Percentiles rank a stretch among this genome's conserved stretches.
phyloP scores from a whole-genome alignment of 30 jellyfish, hydroid and myxozoan species.

The Hydractinia echinata region DNA sequence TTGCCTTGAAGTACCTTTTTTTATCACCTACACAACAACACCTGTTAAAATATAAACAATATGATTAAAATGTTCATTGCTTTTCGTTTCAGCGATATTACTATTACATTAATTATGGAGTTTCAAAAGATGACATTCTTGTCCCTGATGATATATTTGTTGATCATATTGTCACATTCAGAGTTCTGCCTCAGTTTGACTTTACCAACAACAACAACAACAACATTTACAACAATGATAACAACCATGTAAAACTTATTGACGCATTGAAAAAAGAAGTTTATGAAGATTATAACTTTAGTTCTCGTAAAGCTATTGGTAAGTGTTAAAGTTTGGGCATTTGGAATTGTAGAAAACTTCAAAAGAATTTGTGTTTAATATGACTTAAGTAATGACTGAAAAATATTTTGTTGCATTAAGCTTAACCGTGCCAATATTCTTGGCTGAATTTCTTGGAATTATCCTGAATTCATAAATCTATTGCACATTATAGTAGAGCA shows the following conservation, averaged over 20 bases:
- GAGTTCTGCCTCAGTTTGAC: constrained; percentile 26
- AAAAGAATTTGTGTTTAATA: too few relatives aligned
- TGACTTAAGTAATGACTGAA: too few relatives aligned
- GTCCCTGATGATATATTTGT: constrained; percentile 46
- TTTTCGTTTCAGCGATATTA: constrained; percentile 59
- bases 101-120: constrained; percentile 65
- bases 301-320: constrained; percentile 75
- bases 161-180: constrained; percentile 41
- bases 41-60: too few relatives aligned
- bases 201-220: neutral
- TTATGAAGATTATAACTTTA: constrained; percentile 45
- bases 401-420: too few relatives aligned
- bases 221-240: constrained; percentile 2
- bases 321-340: constrained; percentile 5
- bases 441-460: too few relatives aligned
- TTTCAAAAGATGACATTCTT: constrained; percentile 47
- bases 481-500: too few relatives aligned
- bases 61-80: too few relatives aligned
- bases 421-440: too few relatives aligned
- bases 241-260: constrained; percentile 28
- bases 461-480: too few relatives aligned
- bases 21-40: too few relatives aligned
- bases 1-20: neutral
- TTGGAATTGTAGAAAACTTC: too few relatives aligned
- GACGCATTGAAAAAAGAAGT: constrained; percentile 55